Evolutionary conservation across 2,888 invertebrate genomes (phyloP), one percentile per base, ranked within the genome.

Genomic region (Cephus spinipes): DNA sequence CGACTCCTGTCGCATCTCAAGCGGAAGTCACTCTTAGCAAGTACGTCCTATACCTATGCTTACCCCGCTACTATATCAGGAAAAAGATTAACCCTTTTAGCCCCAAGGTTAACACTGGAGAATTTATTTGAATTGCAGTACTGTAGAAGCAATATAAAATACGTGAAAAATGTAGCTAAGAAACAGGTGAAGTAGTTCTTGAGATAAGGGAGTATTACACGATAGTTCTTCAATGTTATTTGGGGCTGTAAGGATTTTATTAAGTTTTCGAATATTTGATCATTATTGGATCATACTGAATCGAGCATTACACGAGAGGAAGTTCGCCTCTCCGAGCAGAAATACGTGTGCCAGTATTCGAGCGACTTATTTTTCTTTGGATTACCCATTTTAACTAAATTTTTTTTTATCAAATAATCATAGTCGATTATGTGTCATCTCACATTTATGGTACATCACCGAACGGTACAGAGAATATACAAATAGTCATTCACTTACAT

Each of bases 1-100:
- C 94, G 94, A 85, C 93, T 95, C 91, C 94, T 95, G 89, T 95
- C 96, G 92, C 95, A 94, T 88, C 93, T 94, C 94, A 94, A 95
- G 92, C 95, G 96, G 93, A 95, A 95, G 91, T 93, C 94, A 83
- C 93, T 94, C 84, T 91, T 94, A 86, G 93, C 94, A 93, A 94
- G 94, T 92, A 91, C 87, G 92, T 77, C 68, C 36, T 31, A 77
- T 55, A 55, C 35, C 55, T 31, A 76, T 36, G 73, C 40, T 30
- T 55, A 55, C 15, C 55, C 55, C 15, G 33, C 68, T 55, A 55
- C 55, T 55, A 55, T 55, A 55, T 55, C 55, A 55, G 55, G 55
- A 23, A 55, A 55, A 9, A 55, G 23, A 23, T 23, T 2, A 40
- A 40, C 9, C 23, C 55, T 55, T 55, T 23, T 23, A 55, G 55